phyloP scores from a whole-genome alignment of 37 sponge, comb jelly and placozoan genomes.

The Diacarnus erythraeanus region DNA sequence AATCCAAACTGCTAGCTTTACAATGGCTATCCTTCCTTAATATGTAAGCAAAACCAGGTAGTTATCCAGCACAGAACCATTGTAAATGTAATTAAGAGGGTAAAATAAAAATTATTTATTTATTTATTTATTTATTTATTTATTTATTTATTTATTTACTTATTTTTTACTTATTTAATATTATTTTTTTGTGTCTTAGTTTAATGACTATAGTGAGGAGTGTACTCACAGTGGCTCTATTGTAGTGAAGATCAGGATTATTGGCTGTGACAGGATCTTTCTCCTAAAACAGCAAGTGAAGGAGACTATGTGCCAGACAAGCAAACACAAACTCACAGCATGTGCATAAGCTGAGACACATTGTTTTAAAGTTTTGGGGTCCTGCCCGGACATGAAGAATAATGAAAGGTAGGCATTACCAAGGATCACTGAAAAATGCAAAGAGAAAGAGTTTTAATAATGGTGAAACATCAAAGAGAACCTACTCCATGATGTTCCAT shows the following conservation, averaged over 20 bases:
- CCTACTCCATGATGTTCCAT: constrained; percentile 89
- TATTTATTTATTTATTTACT: too few species aligned
- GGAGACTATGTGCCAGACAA: background rate
- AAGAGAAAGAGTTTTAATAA: background rate
- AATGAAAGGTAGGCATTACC: constrained; percentile 83
- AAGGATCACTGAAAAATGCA: constrained; percentile 56
- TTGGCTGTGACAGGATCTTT: constrained; percentile 51
- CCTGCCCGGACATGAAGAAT: constrained; percentile 58
- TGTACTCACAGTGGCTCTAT: constrained; percentile 73
- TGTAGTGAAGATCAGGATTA: constrained; percentile 82
- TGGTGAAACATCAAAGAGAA: too few species aligned
- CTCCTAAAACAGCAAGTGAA: constrained; percentile 44
- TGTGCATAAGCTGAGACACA: constrained; percentile 63
- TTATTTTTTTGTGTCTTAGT: too few species aligned
- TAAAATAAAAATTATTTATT: too few species aligned
- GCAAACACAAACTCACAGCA: constrained; percentile 53
- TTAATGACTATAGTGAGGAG: too few species aligned
- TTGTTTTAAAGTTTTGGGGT: constrained; percentile 51
- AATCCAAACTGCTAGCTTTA: too few species aligned
- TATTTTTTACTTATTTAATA: background rate
- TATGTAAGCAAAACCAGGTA: too few species aligned
- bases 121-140: too few species aligned
- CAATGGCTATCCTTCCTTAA: too few species aligned
- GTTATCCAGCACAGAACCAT: too few species aligned
- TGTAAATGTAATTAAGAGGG: too few species aligned